Conservation (phyloP, 2,797 vertebrate species). For the Tapirus indicus region DNA sequence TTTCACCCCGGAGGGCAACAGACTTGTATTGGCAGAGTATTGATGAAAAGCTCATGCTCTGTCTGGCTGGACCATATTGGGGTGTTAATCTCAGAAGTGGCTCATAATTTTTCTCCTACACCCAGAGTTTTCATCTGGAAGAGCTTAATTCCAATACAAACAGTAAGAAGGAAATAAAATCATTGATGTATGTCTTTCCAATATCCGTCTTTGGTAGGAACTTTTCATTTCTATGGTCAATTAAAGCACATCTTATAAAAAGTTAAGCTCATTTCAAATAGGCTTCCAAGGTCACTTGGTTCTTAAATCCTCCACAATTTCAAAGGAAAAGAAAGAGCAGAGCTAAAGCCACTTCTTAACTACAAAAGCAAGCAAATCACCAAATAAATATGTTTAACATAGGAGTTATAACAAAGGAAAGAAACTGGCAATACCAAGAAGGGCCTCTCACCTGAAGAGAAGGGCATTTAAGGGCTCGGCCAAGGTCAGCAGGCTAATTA, state of each 20-base stretch:
- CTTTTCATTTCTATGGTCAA: conserved; percentile 54
- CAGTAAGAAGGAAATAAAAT: conserved; percentile 59
- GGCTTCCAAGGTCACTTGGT: conserved; percentile 25
- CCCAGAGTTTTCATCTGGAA: conserved; percentile 17
- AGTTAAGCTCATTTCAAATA: conserved; percentile 45
- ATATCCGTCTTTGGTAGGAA: conserved; percentile 35
- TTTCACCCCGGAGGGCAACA: conserved; percentile 56
- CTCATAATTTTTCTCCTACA: conserved; percentile 57
- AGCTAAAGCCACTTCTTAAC: neutral
- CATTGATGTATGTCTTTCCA: conserved; percentile 61
- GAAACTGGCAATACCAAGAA: neutral
- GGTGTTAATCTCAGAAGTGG: conserved; percentile 76
- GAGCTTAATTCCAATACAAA: conserved; percentile 64
- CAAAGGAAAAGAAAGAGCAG: conserved; percentile 22
- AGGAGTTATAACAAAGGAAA: neutral
- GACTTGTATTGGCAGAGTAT: conserved; percentile 68
- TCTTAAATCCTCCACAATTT: conserved; percentile 32
- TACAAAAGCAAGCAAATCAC: conserved; percentile 6
- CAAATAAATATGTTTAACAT: neutral
- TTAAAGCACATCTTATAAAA: conserved; percentile 64
- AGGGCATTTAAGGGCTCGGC: neutral
- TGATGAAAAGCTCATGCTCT: conserved; percentile 57
- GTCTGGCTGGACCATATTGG: conserved; percentile 63
- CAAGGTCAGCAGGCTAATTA: neutral
- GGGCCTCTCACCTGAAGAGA: neutral